phyloP scores from a whole-genome alignment of 2,113 vertebrate species.

The Bos taurus region ARS-UCD2.0 NC_037344.1:3217501-3218000 shows the following conservation, averaged over 20 bases:
- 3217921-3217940: background rate
- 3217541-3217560: slow-evolving; percentile 2
- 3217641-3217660: background rate
- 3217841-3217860: background rate
- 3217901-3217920: background rate
- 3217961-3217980: background rate
- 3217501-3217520: slow-evolving; percentile 8
- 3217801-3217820: background rate
- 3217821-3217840: background rate
- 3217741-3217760: slow-evolving; percentile 7
- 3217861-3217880: background rate
- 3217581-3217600: slow-evolving; percentile 15
- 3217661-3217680: background rate
- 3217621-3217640: background rate
- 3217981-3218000: background rate
- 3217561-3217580: slow-evolving; percentile 42
- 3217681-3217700: background rate
- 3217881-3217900: background rate
- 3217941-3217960: background rate
- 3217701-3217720: background rate
- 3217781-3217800: background rate
- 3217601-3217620: background rate
- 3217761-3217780: background rate
- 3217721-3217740: background rate
- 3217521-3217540: background rate